Base-by-base conservation (phyloP, 2,113 vertebrate genomes). In the Siniperca chuatsi region DNA sequence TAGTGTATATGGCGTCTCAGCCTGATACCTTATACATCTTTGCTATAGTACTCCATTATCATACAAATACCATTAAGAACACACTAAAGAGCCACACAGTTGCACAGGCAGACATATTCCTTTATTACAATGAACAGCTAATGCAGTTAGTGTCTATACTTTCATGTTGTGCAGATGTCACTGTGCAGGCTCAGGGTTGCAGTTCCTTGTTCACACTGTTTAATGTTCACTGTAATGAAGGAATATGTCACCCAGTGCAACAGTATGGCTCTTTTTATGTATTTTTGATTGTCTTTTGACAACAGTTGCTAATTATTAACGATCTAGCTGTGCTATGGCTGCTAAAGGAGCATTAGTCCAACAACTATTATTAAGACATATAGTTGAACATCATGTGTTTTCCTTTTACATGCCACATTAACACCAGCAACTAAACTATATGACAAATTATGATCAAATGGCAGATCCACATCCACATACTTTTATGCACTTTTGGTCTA, bases 291-390 rank as follows among this genome's bases (percentile, higher is more conserved):
- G 55, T 60, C 42, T 69, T 69, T 71, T 50, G 57, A 78, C 80
- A 83, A 46, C 76, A 33, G 55, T 23, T n/a, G 80, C 37, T 81
- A 75, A 79, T 84, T 75, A 54, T 83, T 40, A 57, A 40, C 52
- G 35, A 29, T 83, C 6, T 77, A 77, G 54, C 42, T 25, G 44
- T 60, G 67, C 12, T 29, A 42, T 13, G 44, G 29, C 60, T 76
- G 9, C 78, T 86, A 79, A 60, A 73, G 46, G 69, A 37, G 69
- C 50, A 78, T 74, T 62, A 71, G n/a, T 64, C 29, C 33, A 66
- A 25, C 21, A 57, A 18, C 12, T 42, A 13, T 57, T 29, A 79
- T 35, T 35, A 78, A 68, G 52, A 71, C 29, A 23, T 35, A 33
- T 35, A 29, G 44, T 16, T 54, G 3, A 35, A 65, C 58, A 29